Percentiles rank a stretch among this genome's conserved stretches.
Evolutionary conservation across 2,888 invertebrate species (phyloP).

Genomic region (Amphipoea lucens): DNA sequence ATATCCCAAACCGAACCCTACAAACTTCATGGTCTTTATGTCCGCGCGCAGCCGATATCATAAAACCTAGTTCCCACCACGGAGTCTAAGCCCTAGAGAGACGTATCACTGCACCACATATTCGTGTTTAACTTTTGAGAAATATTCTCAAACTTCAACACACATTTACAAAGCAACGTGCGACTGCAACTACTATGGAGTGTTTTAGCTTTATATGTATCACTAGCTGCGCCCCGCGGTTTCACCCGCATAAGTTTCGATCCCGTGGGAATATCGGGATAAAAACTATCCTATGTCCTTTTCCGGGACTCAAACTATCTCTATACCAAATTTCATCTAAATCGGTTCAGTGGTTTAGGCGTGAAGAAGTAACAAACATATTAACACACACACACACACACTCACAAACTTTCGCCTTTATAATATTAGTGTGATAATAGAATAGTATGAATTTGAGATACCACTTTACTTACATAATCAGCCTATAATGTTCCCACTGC

Average conservation of each 20-base stretch:
- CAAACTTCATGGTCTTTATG: not conserved
- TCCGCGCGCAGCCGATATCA: not conserved
- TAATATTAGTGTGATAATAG: too few species aligned
- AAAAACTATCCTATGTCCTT: too few species aligned
- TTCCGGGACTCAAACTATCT: too few species aligned
- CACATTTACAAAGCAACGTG: constrained; percentile 16
- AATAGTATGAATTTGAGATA: not conserved
- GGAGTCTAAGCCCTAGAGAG: constrained; percentile 7
- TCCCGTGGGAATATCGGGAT: too few species aligned
- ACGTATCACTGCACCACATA: constrained; percentile 40
- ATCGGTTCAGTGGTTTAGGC: too few species aligned
- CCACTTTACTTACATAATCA: not conserved
- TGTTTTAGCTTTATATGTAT: not conserved
- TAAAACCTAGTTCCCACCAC: not conserved
- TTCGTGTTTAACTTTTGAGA: constrained; percentile 37
- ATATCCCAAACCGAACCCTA: not conserved
- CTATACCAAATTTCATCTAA: too few species aligned
- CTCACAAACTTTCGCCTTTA: too few species aligned
- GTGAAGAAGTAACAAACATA: too few species aligned
- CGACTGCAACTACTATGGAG: not conserved
- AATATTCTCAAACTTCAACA: constrained; percentile 44
- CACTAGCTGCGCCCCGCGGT: too few species aligned
- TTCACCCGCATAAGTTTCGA: too few species aligned
- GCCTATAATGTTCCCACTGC: not conserved
- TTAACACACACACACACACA: too few species aligned